phyloP scores from a whole-genome alignment of 2,888 invertebrate genomes.

The Metellina segmentata region DNA sequence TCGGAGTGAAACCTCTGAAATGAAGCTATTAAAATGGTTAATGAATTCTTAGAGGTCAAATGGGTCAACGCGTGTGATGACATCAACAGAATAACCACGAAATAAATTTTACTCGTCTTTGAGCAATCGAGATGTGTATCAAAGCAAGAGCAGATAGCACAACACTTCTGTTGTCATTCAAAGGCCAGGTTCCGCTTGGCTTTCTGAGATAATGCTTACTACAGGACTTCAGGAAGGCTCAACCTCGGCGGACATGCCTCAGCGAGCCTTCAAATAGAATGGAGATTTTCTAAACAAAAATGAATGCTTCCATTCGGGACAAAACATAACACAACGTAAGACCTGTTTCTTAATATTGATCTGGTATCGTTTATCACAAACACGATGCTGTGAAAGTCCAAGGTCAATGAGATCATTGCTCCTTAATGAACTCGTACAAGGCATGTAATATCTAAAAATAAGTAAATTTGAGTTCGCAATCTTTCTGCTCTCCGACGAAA shows the following conservation, averaged over 20 bases:
- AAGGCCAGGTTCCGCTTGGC: neutral
- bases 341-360: neutral
- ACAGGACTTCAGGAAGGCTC: neutral
- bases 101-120: no score
- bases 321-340: no score
- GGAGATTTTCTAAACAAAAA: no score
- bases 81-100: no score
- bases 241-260: no score
- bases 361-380: slow-evolving; percentile 18
- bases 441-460: slow-evolving; percentile 37
- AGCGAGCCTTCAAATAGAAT: no score
- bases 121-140: no score
- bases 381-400: slow-evolving; percentile 31
- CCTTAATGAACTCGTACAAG: slow-evolving; percentile 43
- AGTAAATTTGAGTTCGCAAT: slow-evolving; percentile 42
- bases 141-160: no score
- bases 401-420: slow-evolving; percentile 63
- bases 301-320: no score
- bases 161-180: no score
- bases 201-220: neutral
- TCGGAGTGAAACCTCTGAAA: neutral
- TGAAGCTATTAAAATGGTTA: neutral
- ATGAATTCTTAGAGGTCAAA: neutral
- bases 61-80: neutral
- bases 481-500: slow-evolving; percentile 15